Evolutionary conservation across 2,113 vertebrate genomes (phyloP).

Genomic region (Silurus meridionalis): DNA sequence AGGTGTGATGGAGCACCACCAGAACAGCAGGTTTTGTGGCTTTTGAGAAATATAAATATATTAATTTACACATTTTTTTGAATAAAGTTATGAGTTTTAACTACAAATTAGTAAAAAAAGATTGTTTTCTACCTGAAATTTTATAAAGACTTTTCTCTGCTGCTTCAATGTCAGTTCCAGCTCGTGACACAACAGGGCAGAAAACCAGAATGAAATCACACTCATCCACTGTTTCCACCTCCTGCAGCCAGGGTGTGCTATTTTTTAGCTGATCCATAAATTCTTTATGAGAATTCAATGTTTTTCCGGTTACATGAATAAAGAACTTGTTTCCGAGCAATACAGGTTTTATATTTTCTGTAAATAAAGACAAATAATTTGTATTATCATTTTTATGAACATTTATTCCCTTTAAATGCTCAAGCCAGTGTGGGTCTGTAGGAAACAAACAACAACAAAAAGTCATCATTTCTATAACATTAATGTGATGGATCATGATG

Average conservation of each 20-base stretch:
- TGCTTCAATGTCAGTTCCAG: constrained; percentile 24
- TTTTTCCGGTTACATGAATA: neutral
- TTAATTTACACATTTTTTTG: neutral
- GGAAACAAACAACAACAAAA: neutral
- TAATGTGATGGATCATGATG: neutral
- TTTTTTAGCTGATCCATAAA: neutral
- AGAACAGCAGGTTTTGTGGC: neutral
- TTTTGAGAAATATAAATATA: neutral
- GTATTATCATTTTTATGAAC: neutral
- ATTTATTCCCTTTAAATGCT: neutral
- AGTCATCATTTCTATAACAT: neutral
- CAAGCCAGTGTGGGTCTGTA: neutral
- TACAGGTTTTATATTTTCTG: neutral
- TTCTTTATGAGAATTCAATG: neutral
- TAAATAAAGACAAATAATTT: neutral
- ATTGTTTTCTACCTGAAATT: neutral
- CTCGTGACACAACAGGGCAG: constrained; percentile 23
- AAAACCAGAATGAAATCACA: constrained; percentile 39
- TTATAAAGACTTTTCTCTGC: neutral
- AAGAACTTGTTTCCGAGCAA: neutral
- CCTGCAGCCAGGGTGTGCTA: neutral
- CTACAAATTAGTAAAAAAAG: neutral
- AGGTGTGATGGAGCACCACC: neutral
- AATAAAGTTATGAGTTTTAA: neutral
- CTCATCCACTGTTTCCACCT: neutral